Evolutionary conservation across 1,140 invertebrate genomes (phyloP), one percentile per base, ranked within the genome.

Genomic region (Temnothorax curvispinosus): DNA sequence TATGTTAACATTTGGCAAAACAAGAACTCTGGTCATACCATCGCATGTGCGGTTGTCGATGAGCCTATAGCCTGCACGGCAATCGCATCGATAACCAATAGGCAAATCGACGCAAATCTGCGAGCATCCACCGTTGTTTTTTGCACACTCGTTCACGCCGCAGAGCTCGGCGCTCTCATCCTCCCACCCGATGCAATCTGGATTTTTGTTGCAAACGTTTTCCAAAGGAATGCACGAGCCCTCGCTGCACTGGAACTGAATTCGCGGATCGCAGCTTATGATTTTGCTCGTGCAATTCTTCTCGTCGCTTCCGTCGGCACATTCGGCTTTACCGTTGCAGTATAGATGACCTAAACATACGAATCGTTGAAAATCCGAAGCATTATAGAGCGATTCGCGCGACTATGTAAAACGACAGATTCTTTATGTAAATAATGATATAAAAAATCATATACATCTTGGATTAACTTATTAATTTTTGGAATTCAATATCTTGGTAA

Each of bases 91-190:
- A 93, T 97, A 98, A 1, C 97, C 97, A 62, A 97, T 97, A 0
- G 97, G 96, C 11, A 97, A 96, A 92, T 98, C 98, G 1, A 98
- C 95, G 93, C 98, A 98, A 65, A 96, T 96, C 93, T 99, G 98
- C 18, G 97, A 97, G 93, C 98, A 99, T n/a, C 97, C 97, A 3
- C 98, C 98, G 92, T 99, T 99, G 89, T 98, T 97, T 27, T 95
- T 94, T 3, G 95, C 92, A 91, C 98, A 99, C 92, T 98, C 98
- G 93, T 99, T 98, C 11, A 96, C 94, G 1, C 96, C 96, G 92
- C 98, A 98, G 78, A 96, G 96, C 62, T 96, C 96, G 1, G 95
- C 93, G 0, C 96, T 97, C 93, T 98, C 98, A 91, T 99, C 98
- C 90, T 98, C 97, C 96, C 97, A 98, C 86, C 97, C 97, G 18